Conservation (phyloP, 2,113 vertebrate genomes). For the Myrmophylax atrothorax region DNA sequence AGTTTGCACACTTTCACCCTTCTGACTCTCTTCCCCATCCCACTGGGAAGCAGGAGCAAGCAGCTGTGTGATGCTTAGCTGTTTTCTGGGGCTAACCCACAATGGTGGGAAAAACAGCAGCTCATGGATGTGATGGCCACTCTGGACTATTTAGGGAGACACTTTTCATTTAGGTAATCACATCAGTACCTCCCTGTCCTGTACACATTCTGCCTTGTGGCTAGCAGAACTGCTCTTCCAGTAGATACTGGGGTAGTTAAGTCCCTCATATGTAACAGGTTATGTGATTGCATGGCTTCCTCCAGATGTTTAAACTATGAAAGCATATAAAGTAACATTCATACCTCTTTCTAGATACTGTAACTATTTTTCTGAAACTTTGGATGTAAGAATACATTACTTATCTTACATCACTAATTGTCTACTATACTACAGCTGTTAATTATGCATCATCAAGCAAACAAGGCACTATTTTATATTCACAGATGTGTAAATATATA, state of each 20-base stretch:
- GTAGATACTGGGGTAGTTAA: neutral
- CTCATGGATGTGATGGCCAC: neutral
- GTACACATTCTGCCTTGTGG: neutral
- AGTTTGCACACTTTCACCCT: neutral
- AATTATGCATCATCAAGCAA: neutral
- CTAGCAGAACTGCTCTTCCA: neutral
- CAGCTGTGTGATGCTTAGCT: neutral
- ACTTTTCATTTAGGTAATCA: neutral
- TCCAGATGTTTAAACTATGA: neutral
- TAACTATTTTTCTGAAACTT: neutral
- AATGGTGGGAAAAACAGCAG: neutral
- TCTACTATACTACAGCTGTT: neutral
- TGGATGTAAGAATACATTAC: neutral
- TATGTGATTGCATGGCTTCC: neutral
- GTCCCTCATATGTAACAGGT: neutral
- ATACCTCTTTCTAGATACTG: neutral
- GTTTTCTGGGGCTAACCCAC: neutral
- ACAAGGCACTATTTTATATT: neutral
- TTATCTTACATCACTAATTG: neutral
- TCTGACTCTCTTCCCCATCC: neutral
- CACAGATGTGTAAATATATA: neutral
- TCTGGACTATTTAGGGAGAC: neutral
- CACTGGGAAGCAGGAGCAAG: accelerated
- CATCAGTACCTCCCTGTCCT: neutral
- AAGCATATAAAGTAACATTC: neutral